These are phyloP conservation scores for Chrysaora quinquecirrha DNA, from an alignment of 30 jellyfish, hydroid and myxozoan genomes.

Conservation along the genomic window DNA sequence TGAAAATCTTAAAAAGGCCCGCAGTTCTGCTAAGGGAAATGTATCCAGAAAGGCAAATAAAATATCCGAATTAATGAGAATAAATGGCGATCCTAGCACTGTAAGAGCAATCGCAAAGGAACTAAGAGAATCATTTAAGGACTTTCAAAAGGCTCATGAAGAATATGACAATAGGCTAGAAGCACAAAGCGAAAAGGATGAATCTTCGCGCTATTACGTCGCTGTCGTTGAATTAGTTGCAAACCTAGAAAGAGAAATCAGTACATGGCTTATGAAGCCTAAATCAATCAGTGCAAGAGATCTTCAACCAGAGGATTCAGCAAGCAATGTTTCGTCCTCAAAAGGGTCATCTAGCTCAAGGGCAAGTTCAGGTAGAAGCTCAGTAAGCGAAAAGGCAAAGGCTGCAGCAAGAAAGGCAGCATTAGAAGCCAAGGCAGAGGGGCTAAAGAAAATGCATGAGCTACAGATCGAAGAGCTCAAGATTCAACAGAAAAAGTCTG, in stretches of 20 bases:
- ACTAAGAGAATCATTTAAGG: not conserved
- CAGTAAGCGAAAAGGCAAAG: constrained; percentile 4
- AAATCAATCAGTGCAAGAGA: not conserved
- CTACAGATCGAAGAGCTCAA: constrained; percentile 4
- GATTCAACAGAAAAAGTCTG: not conserved
- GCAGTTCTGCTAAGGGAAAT: constrained; percentile 5
- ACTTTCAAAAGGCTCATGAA: not conserved
- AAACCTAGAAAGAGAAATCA: not conserved
- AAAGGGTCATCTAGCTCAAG: not conserved
- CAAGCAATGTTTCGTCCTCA: not conserved
- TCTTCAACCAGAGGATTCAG: constrained; percentile 9
- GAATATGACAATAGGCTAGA: not conserved
- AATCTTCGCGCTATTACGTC: not conserved
- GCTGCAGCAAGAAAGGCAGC: constrained; percentile 26
- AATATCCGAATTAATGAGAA: not conserved
- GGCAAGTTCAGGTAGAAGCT: constrained; percentile 1
- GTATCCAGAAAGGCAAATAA: constrained; percentile 1
- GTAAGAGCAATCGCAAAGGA: not conserved
- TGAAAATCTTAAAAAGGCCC: not conserved
- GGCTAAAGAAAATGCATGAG: constrained; percentile 5
- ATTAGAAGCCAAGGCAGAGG: constrained; percentile 8
- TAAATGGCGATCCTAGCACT: not conserved
- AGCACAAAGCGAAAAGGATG: not conserved
- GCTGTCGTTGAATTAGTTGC: not conserved
- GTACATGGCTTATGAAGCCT: not conserved